Evolutionary conservation across 2,888 invertebrate genomes (phyloP).

Genomic region (Pristionchus fissidentatus): DNA sequence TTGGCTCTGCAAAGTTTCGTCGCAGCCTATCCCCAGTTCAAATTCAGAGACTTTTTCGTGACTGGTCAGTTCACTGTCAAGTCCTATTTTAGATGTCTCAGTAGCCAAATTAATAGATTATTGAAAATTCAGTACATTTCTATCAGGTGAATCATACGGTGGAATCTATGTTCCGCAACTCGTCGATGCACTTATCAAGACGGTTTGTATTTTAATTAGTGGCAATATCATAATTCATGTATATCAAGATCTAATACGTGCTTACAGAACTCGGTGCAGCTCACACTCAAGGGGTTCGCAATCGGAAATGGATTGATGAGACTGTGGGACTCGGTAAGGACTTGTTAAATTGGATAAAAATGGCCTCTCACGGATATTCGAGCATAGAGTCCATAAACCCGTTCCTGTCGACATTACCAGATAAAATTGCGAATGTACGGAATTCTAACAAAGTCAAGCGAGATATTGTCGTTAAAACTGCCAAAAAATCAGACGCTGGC

Average conservation of each 20-base stretch:
- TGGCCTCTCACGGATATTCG: too few species aligned
- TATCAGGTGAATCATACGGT: conserved; percentile 52
- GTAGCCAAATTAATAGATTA: neutral
- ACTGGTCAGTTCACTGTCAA: neutral
- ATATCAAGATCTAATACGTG: neutral
- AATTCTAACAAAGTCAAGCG: too few species aligned
- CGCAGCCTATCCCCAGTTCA: conserved; percentile 77
- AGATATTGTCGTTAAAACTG: too few species aligned
- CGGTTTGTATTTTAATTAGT: neutral
- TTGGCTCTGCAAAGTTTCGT: conserved; percentile 77
- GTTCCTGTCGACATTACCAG: too few species aligned
- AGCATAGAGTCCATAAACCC: too few species aligned
- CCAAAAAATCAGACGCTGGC: too few species aligned
- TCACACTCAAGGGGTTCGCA: conserved; percentile 69
- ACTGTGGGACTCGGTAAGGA: conserved; percentile 55
- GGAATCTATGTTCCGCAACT: conserved; percentile 78
- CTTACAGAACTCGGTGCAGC: conserved; percentile 54
- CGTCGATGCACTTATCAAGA: conserved; percentile 52
- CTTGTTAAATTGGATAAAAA: too few species aligned
- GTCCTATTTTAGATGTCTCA: neutral
- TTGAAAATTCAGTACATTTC: neutral
- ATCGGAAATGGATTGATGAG: conserved; percentile 70
- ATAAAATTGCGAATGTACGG: too few species aligned
- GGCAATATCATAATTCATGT: neutral
- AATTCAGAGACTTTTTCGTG: conserved; percentile 45